Percentiles rank a stretch among this genome's conserved stretches.
Evolutionary conservation across 1,140 invertebrate species (phyloP).

Genomic region (Aphelenchoides besseyi): DNA sequence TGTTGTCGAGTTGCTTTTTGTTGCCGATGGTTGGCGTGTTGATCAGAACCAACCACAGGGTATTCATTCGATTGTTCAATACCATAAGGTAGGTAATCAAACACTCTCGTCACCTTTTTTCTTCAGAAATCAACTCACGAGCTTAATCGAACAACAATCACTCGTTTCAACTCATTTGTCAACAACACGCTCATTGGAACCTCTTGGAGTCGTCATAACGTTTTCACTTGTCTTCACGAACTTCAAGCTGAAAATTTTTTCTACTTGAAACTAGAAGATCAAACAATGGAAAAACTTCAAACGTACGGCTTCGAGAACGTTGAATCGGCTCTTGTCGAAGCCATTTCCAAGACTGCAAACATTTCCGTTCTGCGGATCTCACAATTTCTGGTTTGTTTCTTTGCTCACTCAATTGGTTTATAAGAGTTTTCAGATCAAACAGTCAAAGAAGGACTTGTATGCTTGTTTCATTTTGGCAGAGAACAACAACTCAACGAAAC

Average conservation of each 20-base stretch:
- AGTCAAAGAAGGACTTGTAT: slow-evolving; percentile 9
- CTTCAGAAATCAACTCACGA: slow-evolving; percentile 16
- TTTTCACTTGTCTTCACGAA: slow-evolving; percentile 24
- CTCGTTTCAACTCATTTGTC: slow-evolving; percentile 24
- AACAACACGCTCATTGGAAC: slow-evolving; percentile 29
- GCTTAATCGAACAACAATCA: slow-evolving; percentile 8
- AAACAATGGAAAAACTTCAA: slow-evolving; percentile 26
- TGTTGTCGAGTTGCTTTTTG: slow-evolving; percentile 30
- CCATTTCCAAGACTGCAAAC: slow-evolving; percentile 29
- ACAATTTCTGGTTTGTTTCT: slow-evolving; percentile 34
- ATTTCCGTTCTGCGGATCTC: slow-evolving; percentile 37
- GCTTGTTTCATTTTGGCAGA: slow-evolving; percentile 32
- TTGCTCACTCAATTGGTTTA: slow-evolving; percentile 8
- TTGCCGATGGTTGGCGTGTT: slow-evolving; percentile 19
- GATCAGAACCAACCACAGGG: not conserved
- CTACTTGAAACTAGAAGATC: slow-evolving; percentile 27
- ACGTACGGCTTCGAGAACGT: slow-evolving; percentile 34
- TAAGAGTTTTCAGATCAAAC: slow-evolving; percentile 13
- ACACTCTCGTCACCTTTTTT: not conserved
- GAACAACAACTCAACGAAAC: slow-evolving; percentile 24
- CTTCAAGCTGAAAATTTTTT: slow-evolving; percentile 24
- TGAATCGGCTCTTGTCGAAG: slow-evolving; percentile 35
- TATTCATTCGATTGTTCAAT: slow-evolving; percentile 32
- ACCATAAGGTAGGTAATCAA: slow-evolving; percentile 27
- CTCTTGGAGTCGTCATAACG: slow-evolving; percentile 20